Evolutionary conservation across 1,140 invertebrate species (phyloP), one percentile per base, ranked within the genome.

Genomic region (Hypothenemus hampei): DNA sequence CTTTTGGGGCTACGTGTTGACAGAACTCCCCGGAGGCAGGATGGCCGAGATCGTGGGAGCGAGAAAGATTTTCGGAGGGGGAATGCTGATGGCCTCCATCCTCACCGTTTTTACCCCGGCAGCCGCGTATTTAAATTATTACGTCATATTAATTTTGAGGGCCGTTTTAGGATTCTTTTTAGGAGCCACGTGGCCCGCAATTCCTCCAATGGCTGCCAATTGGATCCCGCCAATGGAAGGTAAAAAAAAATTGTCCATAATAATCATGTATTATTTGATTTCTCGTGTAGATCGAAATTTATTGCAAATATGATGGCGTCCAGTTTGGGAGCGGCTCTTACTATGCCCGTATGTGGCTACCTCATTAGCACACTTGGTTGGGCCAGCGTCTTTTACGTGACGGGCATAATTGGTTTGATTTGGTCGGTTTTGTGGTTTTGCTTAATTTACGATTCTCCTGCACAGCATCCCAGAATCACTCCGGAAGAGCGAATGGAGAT

Each of bases 1-100:
- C 77, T 94, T 90, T 76, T 91, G 89, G 85, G 91, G 91, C 3
- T 94, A 93, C 71, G 80, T 93, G 7, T 76, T 88, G 22, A 92
- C 90, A 29, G 92, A 93, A 71, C 72, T 95, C 33, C 89, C 91
- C 0, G 92, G 91, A 6, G 91, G 91, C 4, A 78, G 89, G 45
- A 71, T 93, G 24, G 87, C 89, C 10, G 91, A 93, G 66, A 69
- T 87, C 21, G 78, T 91, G 41, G 89, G 90, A n/a, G 84, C 86
- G 3, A 84, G 84, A 72, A 80, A 79, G 35, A 84, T 94, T 10
- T 91, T 94, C 61, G 89, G 88, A 36, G 83, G 85, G 66, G 89
- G 89, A 40, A 91, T 93, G 77, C 71, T 93, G 19, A 69, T 85
- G 20, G 89, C 91, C 33, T 91, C 88, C 56, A 43, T 89, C 4